Base-by-base conservation (phyloP, 2,888 invertebrate species). In the Caenorhabditis sp. region DNA sequence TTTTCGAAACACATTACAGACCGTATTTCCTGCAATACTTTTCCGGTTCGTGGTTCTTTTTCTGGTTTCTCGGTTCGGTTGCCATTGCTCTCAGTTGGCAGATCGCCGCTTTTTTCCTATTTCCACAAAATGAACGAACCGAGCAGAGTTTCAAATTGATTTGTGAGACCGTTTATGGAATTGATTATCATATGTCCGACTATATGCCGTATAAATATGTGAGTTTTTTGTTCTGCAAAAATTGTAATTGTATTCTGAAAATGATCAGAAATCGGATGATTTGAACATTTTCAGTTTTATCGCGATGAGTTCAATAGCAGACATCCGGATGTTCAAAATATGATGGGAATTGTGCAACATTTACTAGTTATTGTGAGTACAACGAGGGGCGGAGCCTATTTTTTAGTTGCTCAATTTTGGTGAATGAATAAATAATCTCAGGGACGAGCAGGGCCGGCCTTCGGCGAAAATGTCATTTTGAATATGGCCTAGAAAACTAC, bases 161-260 rank as follows among this genome's bases (percentile, higher is more conserved):
- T 6, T 61, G 61, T 49, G 55, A 57, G 5, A 27, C 19, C 10
- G 60, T 60, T 2, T 66, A 66, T 36, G 57, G 57, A 12, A 14
- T 66, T 23, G 61, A 66, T 57, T 55, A 60, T 1, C 14, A 57
- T n/a, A 54, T 55, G 61, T n/a, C 55, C 1, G 61, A 57, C 24
- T 66, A 66, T 36, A 55, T 66, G 10, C 57, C 49, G 2, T 66
- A 66, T 36, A 61, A 61, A 61, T 66, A 66, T 51, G 66, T 66
- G 36, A 55, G 66, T 58, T 51, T 43, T 43, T 43, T 43, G 5
- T 43, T 43, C n/a, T n/a, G n/a, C n/a, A n/a, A n/a, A n/a, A n/a
- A n/a, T n/a, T n/a, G n/a, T n/a, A n/a, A n/a, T n/a, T n/a, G n/a
- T n/a, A n/a, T n/a, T n/a, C n/a, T n/a, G n/a, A n/a, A n/a, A n/a